Base-by-base conservation (phyloP, 2,797 vertebrate species). In the Clarias platycephalus region DNA sequence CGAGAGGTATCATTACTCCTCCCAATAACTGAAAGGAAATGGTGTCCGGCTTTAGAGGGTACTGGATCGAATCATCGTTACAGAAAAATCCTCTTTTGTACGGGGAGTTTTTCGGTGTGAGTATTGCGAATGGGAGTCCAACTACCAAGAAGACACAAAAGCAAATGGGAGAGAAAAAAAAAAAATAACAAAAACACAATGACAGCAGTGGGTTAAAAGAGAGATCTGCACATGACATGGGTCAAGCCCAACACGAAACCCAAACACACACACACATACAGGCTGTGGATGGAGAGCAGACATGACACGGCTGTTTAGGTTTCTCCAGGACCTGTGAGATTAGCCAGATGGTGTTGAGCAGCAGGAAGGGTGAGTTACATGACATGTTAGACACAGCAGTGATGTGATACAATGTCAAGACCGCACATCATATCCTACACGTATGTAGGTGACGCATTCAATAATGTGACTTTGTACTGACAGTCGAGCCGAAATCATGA, bases 1-100 rank as follows among this genome's bases (percentile, higher is more conserved):
- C 94, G 95, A 97, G 84, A 76, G 98, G 98, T 93, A 99, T 95
- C 96, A 98, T 94, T 91, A 98, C 95, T 93, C 95, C 97, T 91
- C 95, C 97, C 97, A 99, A 97, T 93, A 99, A 97, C 90, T 95
- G 91, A 96, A 96, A 96, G 94, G 97, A 94, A 94, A 99, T 98
- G 96, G 98, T 99, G 96, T 99, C 98, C 90, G 97, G 97, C 95
- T 96, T 99, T 95, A 93, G 93, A 86, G 97, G 97, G 93, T 96
- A 99, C 93, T 94, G 96, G 97, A 99, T 96, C 87, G 98, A 95
- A 92, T 98, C 97, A 93, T 99, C 97, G 92, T 94, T 97, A 99
- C 98, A 99, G 98, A 97, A 99, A 96, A 98, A 93, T 94, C 98
- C 98, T 91, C 97, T 95, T 89, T 94, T 96, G 95, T 97, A 98